Percentiles rank a stretch among this genome's conserved stretches.
These are phyloP conservation scores for Amphiprion ocellaris DNA, from an alignment of 2,113 vertebrate species.

Conservation along the genomic window DNA sequence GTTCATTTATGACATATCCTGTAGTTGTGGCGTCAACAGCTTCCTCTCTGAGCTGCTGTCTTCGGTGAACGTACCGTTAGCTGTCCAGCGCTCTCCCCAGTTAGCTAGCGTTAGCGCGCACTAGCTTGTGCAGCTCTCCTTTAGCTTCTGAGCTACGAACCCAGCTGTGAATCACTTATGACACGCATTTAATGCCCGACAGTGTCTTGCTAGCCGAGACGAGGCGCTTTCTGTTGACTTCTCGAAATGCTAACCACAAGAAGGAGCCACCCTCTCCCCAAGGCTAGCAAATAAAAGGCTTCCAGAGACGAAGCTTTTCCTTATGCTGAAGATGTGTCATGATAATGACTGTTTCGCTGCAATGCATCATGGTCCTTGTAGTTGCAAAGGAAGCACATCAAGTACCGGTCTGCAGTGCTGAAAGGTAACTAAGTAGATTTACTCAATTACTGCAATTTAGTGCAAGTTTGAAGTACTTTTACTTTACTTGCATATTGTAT, in stretches of 20 bases:
- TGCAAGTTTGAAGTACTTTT: no score
- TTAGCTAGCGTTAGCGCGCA: conserved; percentile 69
- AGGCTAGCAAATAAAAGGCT: conserved; percentile 68
- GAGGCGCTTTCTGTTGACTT: background rate
- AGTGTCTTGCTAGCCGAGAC: background rate
- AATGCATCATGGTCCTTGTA: conserved; percentile 80
- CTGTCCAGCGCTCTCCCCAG: conserved; percentile 13
- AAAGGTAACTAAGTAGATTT: no score
- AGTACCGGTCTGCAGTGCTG: no score
- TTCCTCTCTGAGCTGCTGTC: background rate
- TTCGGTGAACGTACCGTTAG: background rate
- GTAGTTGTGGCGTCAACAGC: background rate
- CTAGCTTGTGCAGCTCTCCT: conserved; percentile 46
- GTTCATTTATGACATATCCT: background rate
- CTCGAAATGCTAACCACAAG: conserved; percentile 21
- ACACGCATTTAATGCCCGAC: background rate
- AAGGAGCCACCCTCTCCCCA: conserved; percentile 43
- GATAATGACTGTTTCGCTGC: conserved; percentile 65
- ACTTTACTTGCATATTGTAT: no score
- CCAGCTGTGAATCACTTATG: conserved; percentile 25
- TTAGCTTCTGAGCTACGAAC: conserved; percentile 23
- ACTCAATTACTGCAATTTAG: no score
- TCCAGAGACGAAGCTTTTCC: conserved; percentile 70
- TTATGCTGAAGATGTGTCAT: conserved; percentile 78
- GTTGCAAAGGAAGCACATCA: conserved; percentile 9